Evolutionary conservation across 2,797 vertebrate genomes (phyloP), one percentile per base, ranked within the genome.

Genomic region (Poecilia wingei): DNA sequence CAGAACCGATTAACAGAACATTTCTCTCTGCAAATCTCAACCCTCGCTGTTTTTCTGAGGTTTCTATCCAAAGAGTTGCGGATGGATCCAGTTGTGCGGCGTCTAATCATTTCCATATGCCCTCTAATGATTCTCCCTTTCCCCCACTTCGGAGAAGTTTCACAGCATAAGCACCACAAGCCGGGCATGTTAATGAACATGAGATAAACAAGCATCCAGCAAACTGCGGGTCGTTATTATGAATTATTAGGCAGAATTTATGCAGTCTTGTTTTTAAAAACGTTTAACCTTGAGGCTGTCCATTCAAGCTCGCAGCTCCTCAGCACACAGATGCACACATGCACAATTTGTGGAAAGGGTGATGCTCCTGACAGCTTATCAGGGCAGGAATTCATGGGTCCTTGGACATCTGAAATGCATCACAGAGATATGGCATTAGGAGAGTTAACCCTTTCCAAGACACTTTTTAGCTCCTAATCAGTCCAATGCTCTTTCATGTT

Each of bases 311-410:
- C 73, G 81, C 74, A 57, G 36, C 84, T 78, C 72, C 28, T 74
- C 76, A 64, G 74, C 71, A 80, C 79, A 82, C 70, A 86, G 74
- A 76, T 73, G 41, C 75, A 74, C 31, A 74, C 74, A 71, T 18
- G 1, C 84, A 82, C 80, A 49, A 20, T 83, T 87, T 87, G 82
- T 70, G 83, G 64, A 91, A 74, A 76, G 79, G 84, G 86, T 86
- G 89, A 64, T 79, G 87, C 75, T 92, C 82, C 83, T 89, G 89
- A 83, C 85, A 84, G 90, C 87, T 94, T 95, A 95, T 95, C 94
- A 87, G 80, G 76, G 78, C 76, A 93, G 91, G 90, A 92, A 94
- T 93, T 93, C 86, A 84, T 9, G 74, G 89, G 93, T 92, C 94
- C 94, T 95, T 95, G 94, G 91, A 91, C 85, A 84, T 91, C 74